Conservation (phyloP, 2,888 invertebrate genomes). For the Escarpia spicata region DNA sequence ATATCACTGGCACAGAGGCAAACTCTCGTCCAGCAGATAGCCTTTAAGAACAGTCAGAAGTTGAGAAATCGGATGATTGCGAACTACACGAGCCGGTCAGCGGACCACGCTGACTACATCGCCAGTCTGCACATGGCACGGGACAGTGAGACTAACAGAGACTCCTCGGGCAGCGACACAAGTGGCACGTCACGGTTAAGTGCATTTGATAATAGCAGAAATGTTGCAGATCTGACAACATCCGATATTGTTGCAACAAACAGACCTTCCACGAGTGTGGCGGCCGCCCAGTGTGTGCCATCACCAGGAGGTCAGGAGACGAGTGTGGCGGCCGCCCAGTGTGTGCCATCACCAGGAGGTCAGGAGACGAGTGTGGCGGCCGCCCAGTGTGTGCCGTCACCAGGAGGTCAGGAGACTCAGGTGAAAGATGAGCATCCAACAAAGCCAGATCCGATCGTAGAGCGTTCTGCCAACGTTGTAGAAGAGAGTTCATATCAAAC, state of each 20-base stretch:
- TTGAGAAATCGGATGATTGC: constrained; percentile 6
- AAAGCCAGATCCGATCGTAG: background rate
- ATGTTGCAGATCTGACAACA: background rate
- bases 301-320: background rate
- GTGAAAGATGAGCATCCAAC: background rate
- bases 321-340: too few relatives aligned
- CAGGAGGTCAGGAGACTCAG: background rate
- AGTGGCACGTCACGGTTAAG: background rate
- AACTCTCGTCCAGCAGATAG: background rate
- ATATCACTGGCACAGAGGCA: background rate
- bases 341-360: background rate
- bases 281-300: background rate
- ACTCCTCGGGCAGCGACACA: background rate
- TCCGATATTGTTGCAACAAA: background rate
- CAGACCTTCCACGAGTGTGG: background rate
- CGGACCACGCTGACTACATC: background rate
- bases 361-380: too few relatives aligned
- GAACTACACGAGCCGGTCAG: background rate
- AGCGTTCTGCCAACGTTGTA: background rate
- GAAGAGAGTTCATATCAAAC: background rate
- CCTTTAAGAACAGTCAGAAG: background rate
- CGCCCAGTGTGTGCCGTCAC: background rate
- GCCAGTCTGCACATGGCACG: background rate
- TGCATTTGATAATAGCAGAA: background rate
- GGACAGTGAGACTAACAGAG: background rate